These are phyloP conservation scores for Anthoscopus minutus DNA, from an alignment of 2,113 vertebrate species.

Conservation along the genomic window DNA sequence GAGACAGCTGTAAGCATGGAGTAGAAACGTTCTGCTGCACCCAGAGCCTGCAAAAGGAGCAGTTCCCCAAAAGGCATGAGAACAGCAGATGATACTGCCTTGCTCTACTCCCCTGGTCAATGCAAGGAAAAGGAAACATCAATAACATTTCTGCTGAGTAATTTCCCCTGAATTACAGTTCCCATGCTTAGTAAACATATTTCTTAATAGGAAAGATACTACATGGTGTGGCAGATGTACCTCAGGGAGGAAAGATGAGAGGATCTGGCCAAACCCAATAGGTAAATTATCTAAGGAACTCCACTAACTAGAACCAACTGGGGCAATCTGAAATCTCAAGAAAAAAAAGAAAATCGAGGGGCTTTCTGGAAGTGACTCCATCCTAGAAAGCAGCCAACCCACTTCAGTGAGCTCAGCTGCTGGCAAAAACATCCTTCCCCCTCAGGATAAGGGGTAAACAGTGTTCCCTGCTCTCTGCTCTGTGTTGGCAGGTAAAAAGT, in stretches of 20 bases:
- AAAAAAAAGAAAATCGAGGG: not conserved
- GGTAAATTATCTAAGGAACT: not conserved
- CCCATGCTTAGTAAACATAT: not conserved
- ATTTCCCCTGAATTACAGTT: not conserved
- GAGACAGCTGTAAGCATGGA: not conserved
- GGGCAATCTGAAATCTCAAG: not conserved
- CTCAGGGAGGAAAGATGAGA: not conserved
- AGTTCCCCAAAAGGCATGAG: not conserved
- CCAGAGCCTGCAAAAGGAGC: not conserved
- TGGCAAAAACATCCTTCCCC: not conserved
- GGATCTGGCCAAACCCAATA: not conserved
- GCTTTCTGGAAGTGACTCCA: not conserved
- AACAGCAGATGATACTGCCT: not conserved
- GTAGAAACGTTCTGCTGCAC: not conserved
- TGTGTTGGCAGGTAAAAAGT: not conserved
- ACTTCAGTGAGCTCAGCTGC: not conserved
- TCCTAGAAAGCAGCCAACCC: not conserved
- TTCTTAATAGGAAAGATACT: not conserved
- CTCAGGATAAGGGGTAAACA: not conserved
- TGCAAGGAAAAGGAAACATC: not conserved
- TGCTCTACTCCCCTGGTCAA: not conserved
- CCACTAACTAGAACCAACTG: not conserved
- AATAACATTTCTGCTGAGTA: not conserved
- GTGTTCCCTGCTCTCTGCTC: not conserved
- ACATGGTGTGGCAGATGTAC: not conserved